Conservation (phyloP, 1,140 invertebrate genomes). For the Dryas iulia region DNA sequence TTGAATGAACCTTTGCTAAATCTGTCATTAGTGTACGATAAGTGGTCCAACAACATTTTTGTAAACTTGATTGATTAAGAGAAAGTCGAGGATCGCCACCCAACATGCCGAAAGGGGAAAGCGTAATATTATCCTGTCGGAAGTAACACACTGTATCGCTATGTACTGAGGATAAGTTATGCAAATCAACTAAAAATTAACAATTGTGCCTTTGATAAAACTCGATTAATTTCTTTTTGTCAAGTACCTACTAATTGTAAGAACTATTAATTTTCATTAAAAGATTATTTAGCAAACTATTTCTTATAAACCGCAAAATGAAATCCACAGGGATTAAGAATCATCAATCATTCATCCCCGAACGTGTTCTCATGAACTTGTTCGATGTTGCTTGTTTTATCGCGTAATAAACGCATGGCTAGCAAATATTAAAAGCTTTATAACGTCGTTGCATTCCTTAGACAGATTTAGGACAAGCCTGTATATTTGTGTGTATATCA, state of each 20-base stretch:
- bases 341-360: neutral
- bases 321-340: neutral
- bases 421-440: constrained; percentile 16
- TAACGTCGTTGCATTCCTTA: constrained; percentile 6
- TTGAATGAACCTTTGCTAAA: neutral
- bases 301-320: neutral
- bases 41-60: neutral
- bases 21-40: neutral
- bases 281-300: neutral
- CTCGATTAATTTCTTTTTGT: too few relatives aligned
- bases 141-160: neutral
- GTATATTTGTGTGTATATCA: neutral
- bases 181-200: too few relatives aligned
- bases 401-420: constrained; percentile 9
- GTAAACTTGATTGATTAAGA: neutral
- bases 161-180: too few relatives aligned
- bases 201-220: too few relatives aligned
- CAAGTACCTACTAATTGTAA: too few relatives aligned
- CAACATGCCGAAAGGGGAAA: neutral
- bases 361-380: constrained; percentile 3
- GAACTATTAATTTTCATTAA: neutral
- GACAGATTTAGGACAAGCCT: neutral
- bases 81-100: neutral
- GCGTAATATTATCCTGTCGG: neutral
- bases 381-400: constrained; percentile 6